phyloP scores from a whole-genome alignment of 2,888 invertebrate genomes.

The Drosophila atroscutellata region DNA sequence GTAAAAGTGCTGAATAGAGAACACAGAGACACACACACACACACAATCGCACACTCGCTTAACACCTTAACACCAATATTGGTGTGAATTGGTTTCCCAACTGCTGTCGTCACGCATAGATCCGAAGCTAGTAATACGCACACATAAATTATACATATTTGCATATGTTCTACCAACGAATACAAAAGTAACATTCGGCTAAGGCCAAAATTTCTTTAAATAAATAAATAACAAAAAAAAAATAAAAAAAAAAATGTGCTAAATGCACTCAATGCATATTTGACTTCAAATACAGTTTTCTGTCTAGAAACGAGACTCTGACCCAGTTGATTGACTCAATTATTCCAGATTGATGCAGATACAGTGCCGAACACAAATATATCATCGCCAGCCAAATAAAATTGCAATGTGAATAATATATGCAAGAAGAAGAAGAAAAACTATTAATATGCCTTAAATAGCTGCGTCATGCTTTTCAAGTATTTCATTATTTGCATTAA shows the following conservation, averaged over 20 bases:
- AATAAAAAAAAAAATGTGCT: slow-evolving; percentile 14
- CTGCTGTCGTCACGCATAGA: slow-evolving; percentile 23
- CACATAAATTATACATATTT: slow-evolving; percentile 30
- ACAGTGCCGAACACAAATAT: background rate
- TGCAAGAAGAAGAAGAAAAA: background rate
- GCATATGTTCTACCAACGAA: slow-evolving; percentile 1
- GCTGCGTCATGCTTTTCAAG: slow-evolving; percentile 15
- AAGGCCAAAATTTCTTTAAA: slow-evolving; percentile 54
- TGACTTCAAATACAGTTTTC: slow-evolving; percentile 16
- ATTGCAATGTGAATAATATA: background rate
- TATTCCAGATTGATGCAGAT: slow-evolving; percentile 7
- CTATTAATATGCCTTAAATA: slow-evolving; percentile 2
- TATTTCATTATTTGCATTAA: slow-evolving; percentile 12
- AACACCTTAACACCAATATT: background rate
- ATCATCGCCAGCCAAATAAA: background rate
- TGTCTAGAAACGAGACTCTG: slow-evolving; percentile 15
- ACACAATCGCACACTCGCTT: background rate
- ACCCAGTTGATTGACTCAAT: slow-evolving; percentile 39
- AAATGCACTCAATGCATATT: slow-evolving; percentile 43
- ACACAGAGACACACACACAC: slow-evolving; percentile 1
- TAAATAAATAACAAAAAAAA: slow-evolving; percentile 23
- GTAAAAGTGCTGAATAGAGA: background rate
- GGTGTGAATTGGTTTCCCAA: slow-evolving; percentile 35
- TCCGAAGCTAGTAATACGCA: slow-evolving; percentile 17
- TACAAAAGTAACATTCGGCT: background rate